A percentile compares a stretch with the other conserved stretches of the same genome.
Evolutionary conservation across 53 echinoderm and acorn worm species (phyloP).

Genomic region (Temnopleurus reevesii): DNA sequence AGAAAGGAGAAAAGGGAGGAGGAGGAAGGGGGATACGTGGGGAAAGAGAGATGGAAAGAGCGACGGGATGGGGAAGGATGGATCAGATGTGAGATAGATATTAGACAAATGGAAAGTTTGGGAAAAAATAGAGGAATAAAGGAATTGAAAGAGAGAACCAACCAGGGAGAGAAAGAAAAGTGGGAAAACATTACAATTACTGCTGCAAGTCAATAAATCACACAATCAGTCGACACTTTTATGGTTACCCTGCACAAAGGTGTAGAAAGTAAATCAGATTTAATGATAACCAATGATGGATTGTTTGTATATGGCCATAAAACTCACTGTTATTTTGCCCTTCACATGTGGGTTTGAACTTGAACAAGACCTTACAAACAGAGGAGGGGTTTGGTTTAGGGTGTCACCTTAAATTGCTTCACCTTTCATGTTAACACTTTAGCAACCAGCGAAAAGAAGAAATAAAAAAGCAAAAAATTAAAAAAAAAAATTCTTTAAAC

Average conservation of each 20-base stretch:
- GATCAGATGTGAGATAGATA: not conserved
- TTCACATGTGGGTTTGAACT: constrained; percentile 46
- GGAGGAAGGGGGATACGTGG: not conserved
- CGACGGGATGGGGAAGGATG: not conserved
- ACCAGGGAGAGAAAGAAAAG: not conserved
- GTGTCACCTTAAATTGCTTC: not conserved
- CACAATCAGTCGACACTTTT: constrained; percentile 13
- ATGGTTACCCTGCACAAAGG: constrained; percentile 40
- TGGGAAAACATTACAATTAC: constrained; percentile 9
- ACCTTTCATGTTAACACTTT: constrained; percentile 13
- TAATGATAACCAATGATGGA: constrained; percentile 52
- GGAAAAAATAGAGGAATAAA: not conserved
- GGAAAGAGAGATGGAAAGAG: not conserved
- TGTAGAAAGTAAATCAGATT: constrained; percentile 60
- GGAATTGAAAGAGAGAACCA: not conserved
- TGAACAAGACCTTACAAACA: not conserved
- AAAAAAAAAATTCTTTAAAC: too few species aligned
- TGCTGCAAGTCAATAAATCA: constrained; percentile 19
- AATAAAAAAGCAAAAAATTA: too few species aligned
- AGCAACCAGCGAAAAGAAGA: too few species aligned
- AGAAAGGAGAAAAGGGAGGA: not conserved
- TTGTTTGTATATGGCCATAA: constrained; percentile 53
- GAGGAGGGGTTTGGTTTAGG: not conserved
- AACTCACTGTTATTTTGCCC: constrained; percentile 49
- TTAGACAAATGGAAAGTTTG: not conserved